Evolutionary conservation across 2,113 vertebrate species (phyloP).

Genomic region (Trichomycterus rosablanca): DNA sequence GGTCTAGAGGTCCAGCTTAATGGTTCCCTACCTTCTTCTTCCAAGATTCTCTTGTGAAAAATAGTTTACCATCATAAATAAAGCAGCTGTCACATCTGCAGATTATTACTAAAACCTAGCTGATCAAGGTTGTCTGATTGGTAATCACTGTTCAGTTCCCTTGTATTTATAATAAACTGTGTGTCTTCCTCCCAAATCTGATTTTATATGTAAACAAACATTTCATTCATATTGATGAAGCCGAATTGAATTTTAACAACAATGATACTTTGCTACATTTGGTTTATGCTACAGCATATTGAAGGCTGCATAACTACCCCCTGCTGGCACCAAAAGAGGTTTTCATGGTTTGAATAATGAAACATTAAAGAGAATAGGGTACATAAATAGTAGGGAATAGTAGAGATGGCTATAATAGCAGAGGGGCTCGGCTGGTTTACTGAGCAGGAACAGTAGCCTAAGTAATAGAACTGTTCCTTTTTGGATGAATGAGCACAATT

Average conservation of each 20-base stretch:
- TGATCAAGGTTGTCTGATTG: too few relatives aligned
- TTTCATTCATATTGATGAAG: slow-evolving; percentile 19
- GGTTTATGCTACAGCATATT: slow-evolving; percentile 1
- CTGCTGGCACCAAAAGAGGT: background rate
- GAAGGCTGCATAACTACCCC: too few relatives aligned
- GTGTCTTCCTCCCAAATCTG: background rate
- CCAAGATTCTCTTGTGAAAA: too few relatives aligned
- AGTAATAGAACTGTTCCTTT: background rate
- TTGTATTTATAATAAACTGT: background rate
- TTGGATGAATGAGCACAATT: too few relatives aligned
- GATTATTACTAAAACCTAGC: too few relatives aligned
- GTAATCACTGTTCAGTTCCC: too few relatives aligned
- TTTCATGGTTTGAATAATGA: background rate
- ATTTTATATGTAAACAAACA: background rate
- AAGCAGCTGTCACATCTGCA: too few relatives aligned
- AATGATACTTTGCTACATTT: background rate
- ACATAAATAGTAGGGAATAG: slow-evolving; percentile 5
- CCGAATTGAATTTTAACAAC: slow-evolving; percentile 5
- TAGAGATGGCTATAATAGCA: background rate
- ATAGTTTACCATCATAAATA: too few relatives aligned
- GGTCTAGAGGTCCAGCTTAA: too few relatives aligned
- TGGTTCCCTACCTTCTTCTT: too few relatives aligned
- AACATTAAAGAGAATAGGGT: background rate
- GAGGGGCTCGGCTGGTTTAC: background rate
- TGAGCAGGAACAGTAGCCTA: background rate